Conservation (phyloP, 1,140 invertebrate species). For the Agrypnia vestita region DNA sequence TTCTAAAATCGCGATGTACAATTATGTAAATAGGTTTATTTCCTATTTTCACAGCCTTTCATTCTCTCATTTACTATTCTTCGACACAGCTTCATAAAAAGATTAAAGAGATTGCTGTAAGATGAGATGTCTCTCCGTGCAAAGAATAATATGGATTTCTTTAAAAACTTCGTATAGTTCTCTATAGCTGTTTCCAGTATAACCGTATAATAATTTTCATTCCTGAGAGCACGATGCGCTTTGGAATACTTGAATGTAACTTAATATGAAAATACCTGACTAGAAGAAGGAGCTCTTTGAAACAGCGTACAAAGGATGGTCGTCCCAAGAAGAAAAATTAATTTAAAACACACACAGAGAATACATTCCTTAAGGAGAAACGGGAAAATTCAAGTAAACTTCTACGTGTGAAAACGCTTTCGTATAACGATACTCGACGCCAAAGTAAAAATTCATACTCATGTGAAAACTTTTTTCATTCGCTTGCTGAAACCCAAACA, state of each 20-base stretch:
- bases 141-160: too few species aligned
- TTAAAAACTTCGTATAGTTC: too few species aligned
- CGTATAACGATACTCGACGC: slow-evolving; percentile 12
- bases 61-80: too few species aligned
- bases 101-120: too few species aligned
- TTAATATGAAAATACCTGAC: background rate
- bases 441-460: background rate
- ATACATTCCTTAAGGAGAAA: slow-evolving; percentile 20
- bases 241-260: background rate
- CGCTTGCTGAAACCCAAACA: background rate
- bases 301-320: slow-evolving; percentile 11
- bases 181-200: background rate
- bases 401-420: slow-evolving; percentile 7
- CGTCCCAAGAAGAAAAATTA: slow-evolving; percentile 8
- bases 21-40: too few species aligned
- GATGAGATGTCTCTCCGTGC: too few species aligned
- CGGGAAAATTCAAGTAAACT: slow-evolving; percentile 8
- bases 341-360: slow-evolving; percentile 16
- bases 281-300: slow-evolving; percentile 16
- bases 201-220: background rate
- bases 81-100: too few species aligned
- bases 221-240: slow-evolving; percentile 1
- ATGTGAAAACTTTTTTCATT: slow-evolving; percentile 11
- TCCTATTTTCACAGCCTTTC: too few species aligned
- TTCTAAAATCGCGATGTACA: too few species aligned